A percentile compares a stretch with the other conserved stretches of the same genome.
These are phyloP conservation scores for Tuta absoluta DNA, from an alignment of 2,888 invertebrate species.

Conservation along the genomic window DNA sequence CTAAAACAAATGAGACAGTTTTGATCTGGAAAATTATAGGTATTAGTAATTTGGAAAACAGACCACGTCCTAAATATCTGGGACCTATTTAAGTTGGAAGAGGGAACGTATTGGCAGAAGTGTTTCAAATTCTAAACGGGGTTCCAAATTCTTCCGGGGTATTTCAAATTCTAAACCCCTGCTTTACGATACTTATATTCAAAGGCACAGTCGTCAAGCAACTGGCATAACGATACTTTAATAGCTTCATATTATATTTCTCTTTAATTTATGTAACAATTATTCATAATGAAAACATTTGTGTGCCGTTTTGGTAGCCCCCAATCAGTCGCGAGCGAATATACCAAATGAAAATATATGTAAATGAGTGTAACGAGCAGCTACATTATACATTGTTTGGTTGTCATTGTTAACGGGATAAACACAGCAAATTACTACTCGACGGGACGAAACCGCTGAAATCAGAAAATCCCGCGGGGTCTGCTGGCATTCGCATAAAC, in stretches of 20 bases:
- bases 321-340: background rate
- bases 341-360: background rate
- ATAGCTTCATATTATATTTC: no score
- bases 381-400: background rate
- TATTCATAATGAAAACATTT: no score
- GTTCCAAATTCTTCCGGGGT: no score
- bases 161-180: no score
- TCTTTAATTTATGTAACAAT: no score
- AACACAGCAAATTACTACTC: background rate
- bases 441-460: background rate
- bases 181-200: no score
- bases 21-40: background rate
- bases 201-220: no score
- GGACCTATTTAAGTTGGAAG: background rate
- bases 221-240: no score
- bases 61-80: background rate
- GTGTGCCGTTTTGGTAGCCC: no score
- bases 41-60: background rate
- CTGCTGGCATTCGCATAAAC: background rate
- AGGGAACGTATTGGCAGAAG: background rate
- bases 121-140: no score
- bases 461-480: background rate
- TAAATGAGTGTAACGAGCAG: background rate
- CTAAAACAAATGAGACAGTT: background rate
- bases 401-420: background rate